Evolutionary conservation across 2,113 vertebrate species (phyloP).

Genomic region (Microtus oregoni): DNA sequence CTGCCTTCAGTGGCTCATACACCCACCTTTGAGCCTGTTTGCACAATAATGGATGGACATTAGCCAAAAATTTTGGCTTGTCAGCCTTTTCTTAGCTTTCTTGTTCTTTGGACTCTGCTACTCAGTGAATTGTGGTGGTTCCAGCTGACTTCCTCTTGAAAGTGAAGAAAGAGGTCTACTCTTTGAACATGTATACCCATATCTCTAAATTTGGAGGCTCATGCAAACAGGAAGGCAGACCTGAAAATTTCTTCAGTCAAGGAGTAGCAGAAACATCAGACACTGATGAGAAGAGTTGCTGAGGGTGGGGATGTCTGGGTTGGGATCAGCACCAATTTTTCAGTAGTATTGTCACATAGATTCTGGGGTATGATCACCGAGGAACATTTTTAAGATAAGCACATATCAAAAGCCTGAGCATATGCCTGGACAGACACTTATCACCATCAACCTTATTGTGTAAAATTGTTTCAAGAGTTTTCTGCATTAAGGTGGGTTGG

Average conservation of each 20-base stretch:
- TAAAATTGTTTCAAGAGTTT: conserved; percentile 25
- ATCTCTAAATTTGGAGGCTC: neutral
- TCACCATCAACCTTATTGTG: neutral
- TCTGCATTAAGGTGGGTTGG: neutral
- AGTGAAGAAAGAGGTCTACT: neutral
- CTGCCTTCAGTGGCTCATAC: neutral
- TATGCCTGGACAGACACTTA: neutral
- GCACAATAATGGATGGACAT: neutral
- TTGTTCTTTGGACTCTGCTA: neutral
- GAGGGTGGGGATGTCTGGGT: neutral
- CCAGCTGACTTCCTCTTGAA: neutral
- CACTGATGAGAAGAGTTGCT: neutral
- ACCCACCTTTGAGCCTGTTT: neutral
- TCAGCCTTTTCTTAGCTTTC: neutral
- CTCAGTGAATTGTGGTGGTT: neutral
- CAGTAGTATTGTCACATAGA: neutral
- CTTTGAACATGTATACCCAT: neutral
- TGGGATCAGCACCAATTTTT: neutral
- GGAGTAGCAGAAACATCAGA: neutral
- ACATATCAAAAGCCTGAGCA: neutral
- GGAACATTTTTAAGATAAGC: neutral
- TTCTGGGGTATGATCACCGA: neutral
- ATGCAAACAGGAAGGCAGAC: neutral
- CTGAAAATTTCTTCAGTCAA: neutral
- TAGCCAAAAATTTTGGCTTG: neutral